Evolutionary conservation across 2,888 invertebrate species (phyloP).

Genomic region (Griposia aprilina): DNA sequence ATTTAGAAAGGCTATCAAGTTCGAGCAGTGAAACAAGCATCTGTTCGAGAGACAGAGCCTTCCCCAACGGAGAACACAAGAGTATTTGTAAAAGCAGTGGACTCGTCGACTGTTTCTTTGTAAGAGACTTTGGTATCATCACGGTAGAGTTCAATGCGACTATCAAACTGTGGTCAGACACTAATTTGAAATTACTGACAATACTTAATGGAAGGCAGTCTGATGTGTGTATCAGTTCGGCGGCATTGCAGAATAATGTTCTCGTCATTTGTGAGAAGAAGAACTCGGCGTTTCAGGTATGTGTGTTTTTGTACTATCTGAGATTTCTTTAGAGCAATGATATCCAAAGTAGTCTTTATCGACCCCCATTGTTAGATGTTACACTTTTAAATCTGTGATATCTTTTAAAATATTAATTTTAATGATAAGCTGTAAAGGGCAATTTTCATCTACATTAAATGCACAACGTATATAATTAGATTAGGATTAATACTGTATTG

Average conservation of each 20-base stretch:
- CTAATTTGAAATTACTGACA: conserved; percentile 74
- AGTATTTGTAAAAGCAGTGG: conserved; percentile 76
- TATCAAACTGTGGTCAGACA: conserved; percentile 83
- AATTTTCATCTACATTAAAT: too few species aligned
- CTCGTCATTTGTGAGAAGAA: conserved; percentile 83
- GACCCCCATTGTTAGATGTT: too few species aligned
- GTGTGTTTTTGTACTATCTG: not conserved
- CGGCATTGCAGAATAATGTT: conserved; percentile 80
- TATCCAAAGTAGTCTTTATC: too few species aligned
- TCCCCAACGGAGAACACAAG: conserved; percentile 77
- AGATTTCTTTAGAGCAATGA: not conserved
- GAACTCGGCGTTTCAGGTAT: conserved; percentile 84
- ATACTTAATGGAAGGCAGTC: conserved; percentile 81
- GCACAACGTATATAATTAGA: too few species aligned
- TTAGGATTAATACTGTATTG: too few species aligned
- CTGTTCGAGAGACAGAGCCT: conserved; percentile 76
- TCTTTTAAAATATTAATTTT: too few species aligned
- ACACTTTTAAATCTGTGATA: too few species aligned
- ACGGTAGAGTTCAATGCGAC: conserved; percentile 84
- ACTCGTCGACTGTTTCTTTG: conserved; percentile 83
- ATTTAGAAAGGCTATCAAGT: conserved; percentile 76
- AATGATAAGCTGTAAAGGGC: too few species aligned
- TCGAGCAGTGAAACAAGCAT: conserved; percentile 81
- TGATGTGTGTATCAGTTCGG: conserved; percentile 79
- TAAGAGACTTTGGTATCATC: conserved; percentile 78